Evolutionary conservation across 2,113 vertebrate genomes (phyloP), one percentile per base, ranked within the genome.

Genomic region (Mugil cephalus): DNA sequence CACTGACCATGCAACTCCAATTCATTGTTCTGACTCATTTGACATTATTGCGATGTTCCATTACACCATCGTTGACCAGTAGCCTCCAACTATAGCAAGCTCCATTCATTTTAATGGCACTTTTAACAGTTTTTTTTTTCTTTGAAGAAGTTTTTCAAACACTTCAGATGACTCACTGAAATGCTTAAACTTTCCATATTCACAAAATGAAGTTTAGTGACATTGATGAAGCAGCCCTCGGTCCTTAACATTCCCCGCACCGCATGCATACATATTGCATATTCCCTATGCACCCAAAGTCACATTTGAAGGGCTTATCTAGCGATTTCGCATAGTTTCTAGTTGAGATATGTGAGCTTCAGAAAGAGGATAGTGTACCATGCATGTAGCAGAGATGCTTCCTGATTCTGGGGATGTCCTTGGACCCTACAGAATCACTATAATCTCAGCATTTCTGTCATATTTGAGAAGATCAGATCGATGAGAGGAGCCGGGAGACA

Each of bases 131-230:
- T 50, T 48, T 47, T 46, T 47, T 47, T 47, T 48, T 43, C 30
- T 69, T 69, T 48, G 24, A 47, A 69, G 43, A 79, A 36, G 14
- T 58, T 73, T 6, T 60, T 45, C 35, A 77, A 60, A 77, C 24
- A 54, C 18, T 63, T 74, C 15, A 68, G 47, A 82, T 67, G 56
- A 74, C 56, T 78, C 36, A 66, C 43, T 84, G 48, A 67, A 72
- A 75, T 61, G 21, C 46, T 34, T 11, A 52, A 30, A 65, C 42
- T 60, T 36, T 66, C 48, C 39, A 42, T 15, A 36, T 62, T 61
- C 30, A 34, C 30, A 42, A 38, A 51, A 30, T 69, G 46, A 58
- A 45, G 54, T 45, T 51, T 67, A 51, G 43, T 14, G 19, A 66
- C 43, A 47, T 30, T 9, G 46, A n/a, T 43, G 50, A 60, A 48